Conservation (phyloP, 64 coral and sea anemone genomes). For the Pocillopora damicornis region DNA sequence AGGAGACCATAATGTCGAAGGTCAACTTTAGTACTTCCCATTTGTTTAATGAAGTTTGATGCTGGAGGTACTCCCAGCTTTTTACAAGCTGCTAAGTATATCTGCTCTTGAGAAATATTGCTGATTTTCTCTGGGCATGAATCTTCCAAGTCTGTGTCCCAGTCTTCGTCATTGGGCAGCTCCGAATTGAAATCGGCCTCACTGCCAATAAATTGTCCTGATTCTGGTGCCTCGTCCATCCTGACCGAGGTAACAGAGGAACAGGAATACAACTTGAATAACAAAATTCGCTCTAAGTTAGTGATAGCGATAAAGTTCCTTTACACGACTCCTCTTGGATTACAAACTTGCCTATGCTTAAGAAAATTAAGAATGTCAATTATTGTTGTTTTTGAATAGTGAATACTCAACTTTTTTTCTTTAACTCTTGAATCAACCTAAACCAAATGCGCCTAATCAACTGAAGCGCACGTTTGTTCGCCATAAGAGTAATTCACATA, state of each 20-base stretch:
- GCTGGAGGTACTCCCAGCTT: background rate
- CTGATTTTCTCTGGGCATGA: background rate
- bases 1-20: constrained; percentile 62
- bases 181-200: background rate
- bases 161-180: constrained; percentile 3
- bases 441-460: no score
- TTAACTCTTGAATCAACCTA: no score
- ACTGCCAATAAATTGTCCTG: background rate
- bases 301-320: no score
- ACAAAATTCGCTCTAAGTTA: no score
- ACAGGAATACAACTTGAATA: no score
- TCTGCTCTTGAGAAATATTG: background rate
- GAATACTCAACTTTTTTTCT: no score
- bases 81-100: constrained; percentile 16
- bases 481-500: no score
- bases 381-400: no score
- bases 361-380: no score
- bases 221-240: background rate
- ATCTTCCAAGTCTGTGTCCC: constrained; percentile 51
- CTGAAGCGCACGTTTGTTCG: no score
- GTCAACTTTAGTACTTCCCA: constrained; percentile 16
- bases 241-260: background rate
- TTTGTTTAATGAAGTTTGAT: constrained; percentile 35
- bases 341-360: no score
- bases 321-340: no score